Conservation (phyloP, 2,888 invertebrate genomes). For the Escarpia spicata region DNA sequence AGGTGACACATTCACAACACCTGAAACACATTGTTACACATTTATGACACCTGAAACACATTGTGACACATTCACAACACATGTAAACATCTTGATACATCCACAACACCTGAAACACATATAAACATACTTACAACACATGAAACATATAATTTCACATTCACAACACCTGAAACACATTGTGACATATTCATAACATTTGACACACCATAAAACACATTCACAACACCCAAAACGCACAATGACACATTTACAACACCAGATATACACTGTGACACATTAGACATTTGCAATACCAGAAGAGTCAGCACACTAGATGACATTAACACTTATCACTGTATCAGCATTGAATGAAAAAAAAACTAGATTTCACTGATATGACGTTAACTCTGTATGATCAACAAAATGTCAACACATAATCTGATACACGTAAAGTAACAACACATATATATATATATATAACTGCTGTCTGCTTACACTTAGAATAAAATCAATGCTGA, state of each 20-base stretch:
- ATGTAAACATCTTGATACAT: neutral
- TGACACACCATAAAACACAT: constrained; percentile 74
- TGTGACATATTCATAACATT: neutral
- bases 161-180: neutral
- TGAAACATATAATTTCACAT: neutral
- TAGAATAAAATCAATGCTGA: neutral
- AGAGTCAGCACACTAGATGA: neutral
- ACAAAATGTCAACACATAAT: neutral
- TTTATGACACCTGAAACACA: neutral
- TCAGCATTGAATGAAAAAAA: neutral
- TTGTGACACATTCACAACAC: neutral
- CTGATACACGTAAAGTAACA: neutral
- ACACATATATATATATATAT: neutral
- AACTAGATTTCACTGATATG: neutral
- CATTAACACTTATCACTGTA: neutral
- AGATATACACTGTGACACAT: neutral
- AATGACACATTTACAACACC: neutral
- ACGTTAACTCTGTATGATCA: neutral
- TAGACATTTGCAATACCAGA: neutral
- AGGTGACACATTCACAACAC: constrained; percentile 80
- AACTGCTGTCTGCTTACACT: no score
- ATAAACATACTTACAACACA: neutral
- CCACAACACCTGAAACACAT: constrained; percentile 73
- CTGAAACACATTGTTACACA: constrained; percentile 62
- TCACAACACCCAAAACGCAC: neutral